Evolutionary conservation across 2,113 vertebrate genomes (phyloP), one percentile per base, ranked within the genome.

Genomic region (Sturnus vulgaris): DNA sequence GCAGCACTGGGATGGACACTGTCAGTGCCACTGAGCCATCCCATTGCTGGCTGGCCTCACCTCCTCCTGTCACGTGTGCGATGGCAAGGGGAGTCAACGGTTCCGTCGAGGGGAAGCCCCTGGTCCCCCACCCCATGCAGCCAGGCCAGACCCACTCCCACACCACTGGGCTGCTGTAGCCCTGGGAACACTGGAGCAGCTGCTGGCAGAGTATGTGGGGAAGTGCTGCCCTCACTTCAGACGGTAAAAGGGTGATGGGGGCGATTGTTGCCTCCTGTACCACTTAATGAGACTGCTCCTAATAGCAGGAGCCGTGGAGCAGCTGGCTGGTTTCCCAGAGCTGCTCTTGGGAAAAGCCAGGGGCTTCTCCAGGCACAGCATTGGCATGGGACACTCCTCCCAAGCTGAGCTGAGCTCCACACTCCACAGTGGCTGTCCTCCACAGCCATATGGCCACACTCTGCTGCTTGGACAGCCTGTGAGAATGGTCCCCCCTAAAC

Each of bases 31-130:
- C 46, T 12, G 2, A 85, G 65, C 22, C n/a, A 47, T 31, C 40
- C 18, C 5, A 0, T 7, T 63, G 66, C 16, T 0, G 0, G 6
- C 18, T 7, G 1, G 12, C 9, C 35, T 83, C 69, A 33, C 9
- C 59, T 53, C 35, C 56, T 63, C 33, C 40, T 0, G 0, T 42
- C 4, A 2, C 1, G 5, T 3, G 1, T 0, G 1, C n/a, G 64
- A 90, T 0, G 9, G 49, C 80, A 16, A 2, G 0, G 33, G 61
- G 30, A 15, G 10, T 13, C 8, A 8, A 13, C 0, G 0, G 22
- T 12, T 65, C 31, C 1, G 1, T 5, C 0, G 1, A 61, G 25
- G 60, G 15, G 11, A 25, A 65, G 46, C 5, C 28, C 44, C 27
- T 2, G 0, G 1, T 14, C 7, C 52, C 23, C 18, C 6, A 7